Evolutionary conservation across 1,140 invertebrate species (phyloP).

Genomic region (Ooceraea biroi): DNA sequence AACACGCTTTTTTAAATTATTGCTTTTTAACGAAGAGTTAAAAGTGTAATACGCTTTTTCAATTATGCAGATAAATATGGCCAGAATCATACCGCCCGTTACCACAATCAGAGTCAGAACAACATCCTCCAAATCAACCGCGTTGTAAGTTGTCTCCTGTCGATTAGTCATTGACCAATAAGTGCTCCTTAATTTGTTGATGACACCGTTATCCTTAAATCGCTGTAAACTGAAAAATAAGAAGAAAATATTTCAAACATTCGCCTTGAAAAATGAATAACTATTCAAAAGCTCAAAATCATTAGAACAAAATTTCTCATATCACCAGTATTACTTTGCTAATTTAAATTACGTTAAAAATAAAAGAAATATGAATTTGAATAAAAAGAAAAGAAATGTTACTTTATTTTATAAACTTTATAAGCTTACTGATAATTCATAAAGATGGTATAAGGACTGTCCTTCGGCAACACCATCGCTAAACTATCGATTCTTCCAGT

Average conservation of each 20-base stretch:
- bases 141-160: not conserved
- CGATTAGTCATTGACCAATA: not conserved
- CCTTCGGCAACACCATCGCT: slow-evolving; percentile 49
- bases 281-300: too few species aligned
- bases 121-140: slow-evolving; percentile 47
- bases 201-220: slow-evolving; percentile 67
- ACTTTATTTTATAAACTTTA: not conserved
- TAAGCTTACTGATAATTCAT: slow-evolving; percentile 67
- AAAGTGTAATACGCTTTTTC: slow-evolving; percentile 52
- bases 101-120: slow-evolving; percentile 58
- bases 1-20: accelerated
- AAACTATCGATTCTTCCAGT: slow-evolving; percentile 50
- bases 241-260: not conserved
- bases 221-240: slow-evolving; percentile 62
- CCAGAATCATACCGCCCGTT: slow-evolving; percentile 40
- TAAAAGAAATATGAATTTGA: not conserved
- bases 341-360: not conserved
- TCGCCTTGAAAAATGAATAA: not conserved
- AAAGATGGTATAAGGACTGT: slow-evolving; percentile 46
- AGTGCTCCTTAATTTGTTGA: slow-evolving; percentile 46
- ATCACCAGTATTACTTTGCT: not conserved
- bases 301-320: not conserved
- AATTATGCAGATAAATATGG: slow-evolving; percentile 33
- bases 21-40: not conserved
- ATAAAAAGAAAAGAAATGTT: not conserved